Base-by-base conservation (phyloP, 2,113 vertebrate genomes). In the Tricholaema leucomelas region DNA sequence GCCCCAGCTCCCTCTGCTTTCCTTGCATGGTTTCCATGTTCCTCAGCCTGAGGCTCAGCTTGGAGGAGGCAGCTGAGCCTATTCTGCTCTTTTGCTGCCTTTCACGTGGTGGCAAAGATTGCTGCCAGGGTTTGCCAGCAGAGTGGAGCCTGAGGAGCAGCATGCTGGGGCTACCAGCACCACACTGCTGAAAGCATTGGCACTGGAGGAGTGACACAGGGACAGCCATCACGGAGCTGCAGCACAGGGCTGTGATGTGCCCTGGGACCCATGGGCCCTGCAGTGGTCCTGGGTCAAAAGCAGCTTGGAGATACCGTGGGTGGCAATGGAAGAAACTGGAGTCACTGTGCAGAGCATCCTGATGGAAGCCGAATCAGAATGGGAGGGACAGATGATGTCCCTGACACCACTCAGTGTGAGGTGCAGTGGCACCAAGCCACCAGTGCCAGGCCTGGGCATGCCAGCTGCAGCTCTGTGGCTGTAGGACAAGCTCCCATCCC, bases 31-130 rank as follows among this genome's bases (percentile, higher is more conserved):
- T 23, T 40, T 19, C 85, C 74, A 19, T 12, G 15, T 2, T 70
- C n/a, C 59, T 30, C 55, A 55, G 80, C 83, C 92, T 13, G 21
- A 14, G 27, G 73, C 77, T 66, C 78, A 8, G 33, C 85, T 55
- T 16, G 0, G 33, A 64, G 82, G 35, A 6, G 33, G 2, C 82
- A n/a, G 71, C 85, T 72, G 63, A 90, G 91, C 71, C 58, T 5
- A 10, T 50, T 59, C 88, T 85, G 85, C 79, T 91, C 93, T 93
- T 93, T 67, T 18, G 2, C 44, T 75, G 91, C 88, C 87, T 19
- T 88, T 79, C 36, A 31, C 8, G 4, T 56, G 4, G 56, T 0
- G 4, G 65, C 79, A 66, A 9, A 66, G 85, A 78, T 85, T 94
- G 78, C 74, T 40, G 79, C 61, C 74, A 25, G 85, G 46, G 71